Evolutionary conservation across 2,888 invertebrate species (phyloP).

Genomic region (Creontiades dilutus): DNA sequence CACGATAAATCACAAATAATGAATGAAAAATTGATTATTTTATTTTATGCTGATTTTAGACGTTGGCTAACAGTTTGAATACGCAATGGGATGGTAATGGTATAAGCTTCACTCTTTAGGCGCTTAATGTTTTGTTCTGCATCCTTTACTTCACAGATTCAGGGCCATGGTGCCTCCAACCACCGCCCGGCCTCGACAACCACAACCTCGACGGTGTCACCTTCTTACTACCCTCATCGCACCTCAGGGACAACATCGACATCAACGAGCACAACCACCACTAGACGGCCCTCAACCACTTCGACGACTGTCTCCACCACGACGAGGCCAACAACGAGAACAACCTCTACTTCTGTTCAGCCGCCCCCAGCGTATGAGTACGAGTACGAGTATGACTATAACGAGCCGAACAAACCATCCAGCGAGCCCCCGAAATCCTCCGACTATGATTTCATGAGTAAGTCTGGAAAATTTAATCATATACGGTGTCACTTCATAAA

Average conservation of each 20-base stretch:
- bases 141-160: constrained; percentile 76
- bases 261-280: constrained; percentile 77
- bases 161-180: constrained; percentile 79
- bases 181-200: constrained; percentile 72
- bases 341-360: constrained; percentile 75
- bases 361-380: constrained; percentile 73
- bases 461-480: neutral
- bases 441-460: constrained; percentile 73
- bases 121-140: too few relatives aligned
- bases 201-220: constrained; percentile 75
- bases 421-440: constrained; percentile 64
- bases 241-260: constrained; percentile 76
- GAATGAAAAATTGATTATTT: too few relatives aligned
- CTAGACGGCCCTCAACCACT: constrained; percentile 67
- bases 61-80: too few relatives aligned
- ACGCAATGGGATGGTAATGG: too few relatives aligned
- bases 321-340: constrained; percentile 66
- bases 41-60: too few relatives aligned
- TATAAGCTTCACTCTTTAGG: too few relatives aligned
- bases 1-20: too few relatives aligned
- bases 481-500: too few relatives aligned
- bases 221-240: constrained; percentile 76
- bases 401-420: constrained; percentile 64
- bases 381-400: constrained; percentile 75
- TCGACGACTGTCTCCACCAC: constrained; percentile 74